A percentile compares a stretch with the other conserved stretches of the same genome.
Evolutionary conservation across 2,797 vertebrate species (phyloP).

Genomic region (Pangasius sanitwongsei): DNA sequence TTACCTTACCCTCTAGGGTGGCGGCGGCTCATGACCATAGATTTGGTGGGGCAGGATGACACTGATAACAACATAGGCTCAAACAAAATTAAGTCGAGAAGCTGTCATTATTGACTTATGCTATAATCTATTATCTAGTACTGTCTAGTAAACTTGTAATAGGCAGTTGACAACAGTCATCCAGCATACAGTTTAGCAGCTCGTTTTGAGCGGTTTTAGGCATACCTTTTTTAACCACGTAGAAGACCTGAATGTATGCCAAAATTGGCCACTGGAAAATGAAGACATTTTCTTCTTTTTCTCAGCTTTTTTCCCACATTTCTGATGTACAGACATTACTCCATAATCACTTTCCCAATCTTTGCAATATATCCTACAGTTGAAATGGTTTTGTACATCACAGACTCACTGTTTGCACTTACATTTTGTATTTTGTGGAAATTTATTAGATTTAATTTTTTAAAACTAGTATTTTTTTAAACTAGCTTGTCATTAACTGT

Average conservation of each 20-base stretch:
- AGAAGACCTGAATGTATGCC: not conserved
- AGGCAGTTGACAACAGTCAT: not conserved
- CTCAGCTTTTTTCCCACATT: not conserved
- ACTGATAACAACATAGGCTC: not conserved
- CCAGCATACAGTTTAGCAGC: not conserved
- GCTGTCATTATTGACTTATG: not conserved
- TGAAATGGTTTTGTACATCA: not conserved
- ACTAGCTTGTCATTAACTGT: not conserved
- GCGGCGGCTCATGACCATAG: not conserved
- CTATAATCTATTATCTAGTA: not conserved
- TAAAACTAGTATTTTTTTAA: not conserved
- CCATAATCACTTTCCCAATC: not conserved
- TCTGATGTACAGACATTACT: not conserved
- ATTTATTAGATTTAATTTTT: not conserved
- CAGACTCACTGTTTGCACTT: not conserved
- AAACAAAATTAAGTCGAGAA: not conserved
- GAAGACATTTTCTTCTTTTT: not conserved
- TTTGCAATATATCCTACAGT: not conserved
- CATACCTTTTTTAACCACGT: not conserved
- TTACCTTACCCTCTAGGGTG: not conserved
- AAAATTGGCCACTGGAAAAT: not conserved
- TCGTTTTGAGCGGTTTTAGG: not conserved
- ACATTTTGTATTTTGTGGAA: not conserved
- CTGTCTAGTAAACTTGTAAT: not conserved
- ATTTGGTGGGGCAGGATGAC: not conserved